Percentiles rank a stretch among this genome's conserved stretches.
These are phyloP conservation scores for Tethea ocularis DNA, from an alignment of 2,888 invertebrate genomes.

Conservation along the genomic window DNA sequence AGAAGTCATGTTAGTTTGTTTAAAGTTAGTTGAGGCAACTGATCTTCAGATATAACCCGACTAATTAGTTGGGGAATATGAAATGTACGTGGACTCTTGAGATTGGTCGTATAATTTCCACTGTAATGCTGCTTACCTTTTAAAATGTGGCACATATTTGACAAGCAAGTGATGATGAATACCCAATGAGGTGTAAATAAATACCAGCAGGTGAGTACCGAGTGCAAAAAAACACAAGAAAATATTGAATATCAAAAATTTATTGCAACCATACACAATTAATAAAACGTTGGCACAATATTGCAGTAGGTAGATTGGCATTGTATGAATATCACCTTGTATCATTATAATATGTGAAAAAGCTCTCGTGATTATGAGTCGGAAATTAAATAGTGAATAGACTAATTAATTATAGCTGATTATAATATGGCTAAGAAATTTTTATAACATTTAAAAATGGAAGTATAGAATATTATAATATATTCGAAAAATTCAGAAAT, in stretches of 20 bases:
- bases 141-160: not conserved
- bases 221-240: constrained; percentile 36
- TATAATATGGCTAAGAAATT: not conserved
- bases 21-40: too few species aligned
- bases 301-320: constrained; percentile 56
- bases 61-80: too few species aligned
- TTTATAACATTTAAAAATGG: not conserved
- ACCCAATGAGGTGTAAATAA: not conserved
- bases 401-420: not conserved
- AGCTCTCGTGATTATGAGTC: constrained; percentile 42
- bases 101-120: too few species aligned
- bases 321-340: constrained; percentile 35
- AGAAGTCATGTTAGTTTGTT: too few species aligned
- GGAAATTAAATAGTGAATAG: constrained; percentile 20
- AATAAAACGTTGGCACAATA: constrained; percentile 73
- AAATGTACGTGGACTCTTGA: too few species aligned
- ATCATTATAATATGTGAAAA: constrained; percentile 29
- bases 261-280: constrained; percentile 70
- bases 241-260: constrained; percentile 70
- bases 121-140: not conserved
- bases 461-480: not conserved
- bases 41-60: too few species aligned
- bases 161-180: not conserved
- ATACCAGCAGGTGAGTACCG: not conserved
- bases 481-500: not conserved